Percentiles rank a stretch among this genome's conserved stretches.
These are phyloP conservation scores for Branchellion lobata DNA, from an alignment of 2,888 invertebrate species.

Conservation along the genomic window DNA sequence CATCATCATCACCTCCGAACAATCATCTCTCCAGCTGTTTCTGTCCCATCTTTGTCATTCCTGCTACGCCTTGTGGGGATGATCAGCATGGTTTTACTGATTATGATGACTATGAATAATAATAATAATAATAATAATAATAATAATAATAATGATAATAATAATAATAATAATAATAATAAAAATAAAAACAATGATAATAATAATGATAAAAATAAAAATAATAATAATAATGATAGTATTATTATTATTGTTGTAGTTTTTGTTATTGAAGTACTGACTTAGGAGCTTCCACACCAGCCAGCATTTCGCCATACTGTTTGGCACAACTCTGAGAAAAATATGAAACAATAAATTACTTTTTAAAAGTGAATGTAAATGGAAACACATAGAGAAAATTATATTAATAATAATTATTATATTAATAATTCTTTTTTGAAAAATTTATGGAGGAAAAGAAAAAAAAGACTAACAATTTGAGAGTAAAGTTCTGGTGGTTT, in stretches of 20 bases:
- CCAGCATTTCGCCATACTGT: slow-evolving; percentile 79
- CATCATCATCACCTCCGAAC: slow-evolving; percentile 66
- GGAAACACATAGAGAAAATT: not conserved
- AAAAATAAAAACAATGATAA: not conserved
- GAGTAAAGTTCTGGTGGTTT: slow-evolving; percentile 84
- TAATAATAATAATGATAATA: not conserved
- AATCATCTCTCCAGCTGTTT: slow-evolving; percentile 68
- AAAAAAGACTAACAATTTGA: slow-evolving; percentile 67
- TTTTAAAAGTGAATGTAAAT: not conserved
- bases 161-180: not conserved
- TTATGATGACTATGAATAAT: slow-evolving; percentile 1
- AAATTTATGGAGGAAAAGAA: not conserved
- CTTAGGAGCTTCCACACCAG: slow-evolving; percentile 80
- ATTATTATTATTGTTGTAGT: not conserved
- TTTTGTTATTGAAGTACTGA: slow-evolving; percentile 53
- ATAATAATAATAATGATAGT: not conserved
- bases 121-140: not conserved
- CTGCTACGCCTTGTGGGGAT: slow-evolving; percentile 66
- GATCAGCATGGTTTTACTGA: too few relatives aligned
- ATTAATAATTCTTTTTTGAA: not conserved
- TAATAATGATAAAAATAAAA: not conserved
- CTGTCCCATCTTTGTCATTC: slow-evolving; percentile 63
- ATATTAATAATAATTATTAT: not conserved
- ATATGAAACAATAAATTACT: slow-evolving; percentile 12
- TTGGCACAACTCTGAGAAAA: slow-evolving; percentile 74